Percentiles rank a stretch among this genome's conserved stretches.
Conservation (phyloP, 2,113 vertebrate genomes). For the Anolis carolinensis region DNA sequence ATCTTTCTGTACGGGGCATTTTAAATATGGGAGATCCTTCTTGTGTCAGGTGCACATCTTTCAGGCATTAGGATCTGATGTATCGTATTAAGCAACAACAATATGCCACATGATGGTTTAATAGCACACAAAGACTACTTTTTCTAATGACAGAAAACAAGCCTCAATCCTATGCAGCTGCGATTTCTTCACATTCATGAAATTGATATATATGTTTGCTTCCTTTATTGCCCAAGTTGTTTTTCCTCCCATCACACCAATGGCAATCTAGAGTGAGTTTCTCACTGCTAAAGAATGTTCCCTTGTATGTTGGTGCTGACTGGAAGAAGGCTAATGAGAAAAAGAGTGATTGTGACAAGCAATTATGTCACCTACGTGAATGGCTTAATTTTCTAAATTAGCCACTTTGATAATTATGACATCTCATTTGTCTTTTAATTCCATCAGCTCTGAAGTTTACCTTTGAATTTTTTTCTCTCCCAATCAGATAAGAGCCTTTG, state of each 20-base stretch:
- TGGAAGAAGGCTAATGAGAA: constrained; percentile 83
- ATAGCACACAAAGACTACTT: neutral
- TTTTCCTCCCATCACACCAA: constrained; percentile 52
- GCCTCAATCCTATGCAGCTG: constrained; percentile 9
- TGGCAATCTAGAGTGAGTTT: constrained; percentile 59
- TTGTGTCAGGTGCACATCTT: too few relatives aligned
- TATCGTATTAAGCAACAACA: too few relatives aligned
- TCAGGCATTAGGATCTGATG: too few relatives aligned
- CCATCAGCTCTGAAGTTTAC: constrained; percentile 80
- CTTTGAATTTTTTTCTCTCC: constrained; percentile 76
- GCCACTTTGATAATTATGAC: constrained; percentile 89
- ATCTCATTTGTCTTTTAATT: constrained; percentile 89
- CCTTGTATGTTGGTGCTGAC: constrained; percentile 69
- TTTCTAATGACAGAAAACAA: constrained; percentile 40
- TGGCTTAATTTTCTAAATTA: constrained; percentile 89
- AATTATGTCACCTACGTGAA: constrained; percentile 89
- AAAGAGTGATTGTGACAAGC: constrained; percentile 88
- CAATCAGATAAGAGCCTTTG: constrained; percentile 82
- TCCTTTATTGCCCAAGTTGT: constrained; percentile 37
- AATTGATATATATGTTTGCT: constrained; percentile 51
- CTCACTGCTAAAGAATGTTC: constrained; percentile 67
- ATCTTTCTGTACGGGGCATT: too few relatives aligned
- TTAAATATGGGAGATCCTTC: too few relatives aligned
- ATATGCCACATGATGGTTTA: too few relatives aligned
- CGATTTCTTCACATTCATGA: constrained; percentile 16